Conservation (phyloP, 2,797 vertebrate species). For the Rachycentron canadum region DNA sequence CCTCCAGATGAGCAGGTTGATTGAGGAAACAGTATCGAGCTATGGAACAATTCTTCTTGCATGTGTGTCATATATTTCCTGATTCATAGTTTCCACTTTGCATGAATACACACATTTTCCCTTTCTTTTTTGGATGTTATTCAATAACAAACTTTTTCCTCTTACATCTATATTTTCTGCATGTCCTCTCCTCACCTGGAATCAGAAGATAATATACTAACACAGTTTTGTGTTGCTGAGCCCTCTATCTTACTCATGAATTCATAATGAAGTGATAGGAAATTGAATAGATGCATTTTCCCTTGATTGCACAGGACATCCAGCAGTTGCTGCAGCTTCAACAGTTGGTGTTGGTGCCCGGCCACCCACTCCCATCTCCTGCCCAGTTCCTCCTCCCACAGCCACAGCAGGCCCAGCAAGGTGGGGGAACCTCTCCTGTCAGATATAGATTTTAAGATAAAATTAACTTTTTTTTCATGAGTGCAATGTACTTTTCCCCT, state of each 20-base stretch:
- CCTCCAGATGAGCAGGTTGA: constrained; percentile 44
- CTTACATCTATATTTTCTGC: constrained; percentile 2
- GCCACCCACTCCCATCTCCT: constrained; percentile 89
- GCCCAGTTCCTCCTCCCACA: constrained; percentile 94
- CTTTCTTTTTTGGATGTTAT: neutral
- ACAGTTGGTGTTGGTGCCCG: constrained; percentile 92
- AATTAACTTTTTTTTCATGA: neutral
- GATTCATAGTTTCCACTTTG: constrained; percentile 59
- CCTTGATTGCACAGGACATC: constrained; percentile 86
- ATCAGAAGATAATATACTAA: neutral
- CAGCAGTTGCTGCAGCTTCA: constrained; percentile 95
- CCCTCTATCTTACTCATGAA: neutral
- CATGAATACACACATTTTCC: constrained; percentile 27
- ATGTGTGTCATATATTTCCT: constrained; percentile 14
- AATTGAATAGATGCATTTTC: neutral
- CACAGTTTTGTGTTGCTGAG: constrained; percentile 1
- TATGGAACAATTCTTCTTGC: constrained; percentile 23
- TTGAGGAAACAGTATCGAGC: constrained; percentile 44
- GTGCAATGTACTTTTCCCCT: constrained; percentile 1
- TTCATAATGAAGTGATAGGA: too few relatives aligned
- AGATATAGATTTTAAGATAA: neutral
- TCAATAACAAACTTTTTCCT: constrained; percentile 32
- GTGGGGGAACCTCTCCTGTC: constrained; percentile 67
- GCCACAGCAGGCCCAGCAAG: constrained; percentile 94
- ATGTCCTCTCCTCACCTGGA: neutral